Evolutionary conservation across 1,140 invertebrate species (phyloP).

Genomic region (Drosophila varians): DNA sequence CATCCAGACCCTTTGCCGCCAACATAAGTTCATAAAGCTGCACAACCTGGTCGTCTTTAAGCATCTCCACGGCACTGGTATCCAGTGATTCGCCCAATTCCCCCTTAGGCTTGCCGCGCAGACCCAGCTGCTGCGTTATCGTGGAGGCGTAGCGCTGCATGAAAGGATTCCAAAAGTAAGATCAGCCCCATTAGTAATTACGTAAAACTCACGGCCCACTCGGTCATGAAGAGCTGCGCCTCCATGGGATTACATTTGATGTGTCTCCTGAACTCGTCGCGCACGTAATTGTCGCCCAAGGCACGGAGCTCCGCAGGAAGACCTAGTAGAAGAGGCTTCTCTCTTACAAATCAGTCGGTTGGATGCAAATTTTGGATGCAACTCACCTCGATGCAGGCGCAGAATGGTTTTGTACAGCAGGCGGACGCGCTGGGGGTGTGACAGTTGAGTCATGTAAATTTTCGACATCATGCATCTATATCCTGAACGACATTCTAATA

Average conservation of each 20-base stretch:
- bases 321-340: constrained; percentile 66
- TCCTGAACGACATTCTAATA: constrained; percentile 15
- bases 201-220: constrained; percentile 92
- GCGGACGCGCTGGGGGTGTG: constrained; percentile 89
- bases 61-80: constrained; percentile 87
- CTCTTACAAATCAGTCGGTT: background rate
- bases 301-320: constrained; percentile 89
- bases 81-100: constrained; percentile 85
- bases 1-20: constrained; percentile 85
- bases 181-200: constrained; percentile 1
- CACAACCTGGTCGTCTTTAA: constrained; percentile 91
- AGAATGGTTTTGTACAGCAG: constrained; percentile 95
- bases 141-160: constrained; percentile 88
- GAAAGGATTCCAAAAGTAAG: background rate
- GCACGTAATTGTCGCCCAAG: constrained; percentile 93
- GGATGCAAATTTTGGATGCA: background rate
- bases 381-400: constrained; percentile 89
- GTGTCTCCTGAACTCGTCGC: constrained; percentile 94
- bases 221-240: constrained; percentile 91
- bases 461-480: constrained; percentile 59
- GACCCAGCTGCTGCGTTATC: constrained; percentile 76
- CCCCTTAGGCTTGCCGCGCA: constrained; percentile 72
- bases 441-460: constrained; percentile 57
- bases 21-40: constrained; percentile 94
- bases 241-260: constrained; percentile 90